Evolutionary conservation across 2,113 vertebrate species (phyloP).

Genomic region (Thomomys bottae): DNA sequence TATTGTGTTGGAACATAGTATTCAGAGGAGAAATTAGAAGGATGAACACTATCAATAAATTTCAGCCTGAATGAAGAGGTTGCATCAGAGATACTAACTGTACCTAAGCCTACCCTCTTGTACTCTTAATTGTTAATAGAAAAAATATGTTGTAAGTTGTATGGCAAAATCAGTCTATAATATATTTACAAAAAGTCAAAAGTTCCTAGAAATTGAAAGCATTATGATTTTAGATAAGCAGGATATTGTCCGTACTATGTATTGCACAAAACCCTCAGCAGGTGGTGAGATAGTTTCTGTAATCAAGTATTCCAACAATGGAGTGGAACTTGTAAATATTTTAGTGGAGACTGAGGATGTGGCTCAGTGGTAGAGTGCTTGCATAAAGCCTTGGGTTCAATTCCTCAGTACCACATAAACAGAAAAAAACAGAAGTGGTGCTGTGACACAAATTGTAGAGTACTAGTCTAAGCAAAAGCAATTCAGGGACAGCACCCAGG

Average conservation of each 20-base stretch:
- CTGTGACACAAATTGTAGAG: no score
- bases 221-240: not conserved
- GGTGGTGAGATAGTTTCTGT: not conserved
- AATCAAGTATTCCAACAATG: not conserved
- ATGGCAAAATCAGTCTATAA: not conserved
- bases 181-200: not conserved
- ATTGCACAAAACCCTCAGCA: not conserved
- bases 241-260: not conserved
- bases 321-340: not conserved
- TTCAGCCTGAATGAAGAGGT: not conserved
- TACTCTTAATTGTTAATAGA: not conserved
- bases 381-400: no score
- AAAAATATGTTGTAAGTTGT: not conserved
- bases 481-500: no score
- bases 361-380: no score
- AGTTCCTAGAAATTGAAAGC: slow-evolving; percentile 7
- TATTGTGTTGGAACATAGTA: not conserved
- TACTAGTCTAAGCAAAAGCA: no score
- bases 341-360: no score
- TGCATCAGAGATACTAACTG: not conserved
- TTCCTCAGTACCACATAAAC: no score
- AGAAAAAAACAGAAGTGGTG: no score
- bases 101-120: not conserved
- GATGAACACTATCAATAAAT: not conserved
- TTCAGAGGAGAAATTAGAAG: not conserved